phyloP scores from a whole-genome alignment of 2,888 invertebrate genomes.

The Patella pellucida region DNA sequence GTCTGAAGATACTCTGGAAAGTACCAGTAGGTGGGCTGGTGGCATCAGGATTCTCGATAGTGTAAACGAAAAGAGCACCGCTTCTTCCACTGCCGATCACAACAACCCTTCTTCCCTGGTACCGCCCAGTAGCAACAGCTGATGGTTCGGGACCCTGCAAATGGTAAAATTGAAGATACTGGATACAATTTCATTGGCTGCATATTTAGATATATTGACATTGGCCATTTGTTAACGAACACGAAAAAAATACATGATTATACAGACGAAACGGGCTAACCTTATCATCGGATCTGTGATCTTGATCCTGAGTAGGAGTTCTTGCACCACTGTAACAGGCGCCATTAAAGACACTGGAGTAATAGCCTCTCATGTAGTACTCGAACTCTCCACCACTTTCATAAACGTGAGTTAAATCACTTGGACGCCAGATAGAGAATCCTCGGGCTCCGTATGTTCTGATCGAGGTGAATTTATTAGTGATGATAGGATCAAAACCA shows the following conservation, averaged over 20 bases:
- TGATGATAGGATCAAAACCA: not conserved
- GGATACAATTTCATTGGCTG: too few relatives aligned
- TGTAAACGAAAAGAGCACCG: conserved; percentile 13
- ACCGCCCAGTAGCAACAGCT: not conserved
- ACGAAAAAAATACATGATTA: too few relatives aligned
- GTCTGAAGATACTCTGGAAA: conserved; percentile 14
- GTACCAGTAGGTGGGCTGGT: not conserved
- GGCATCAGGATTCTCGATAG: not conserved
- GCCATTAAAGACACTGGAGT: conserved; percentile 9
- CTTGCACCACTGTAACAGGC: not conserved
- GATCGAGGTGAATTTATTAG: not conserved
- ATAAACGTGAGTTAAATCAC: not conserved
- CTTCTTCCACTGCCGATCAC: not conserved
- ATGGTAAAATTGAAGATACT: too few relatives aligned
- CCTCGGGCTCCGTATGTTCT: conserved; percentile 11
- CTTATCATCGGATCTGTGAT: not conserved
- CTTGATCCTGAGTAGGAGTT: not conserved
- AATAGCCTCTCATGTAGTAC: not conserved
- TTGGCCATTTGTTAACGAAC: too few relatives aligned
- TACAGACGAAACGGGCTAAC: not conserved
- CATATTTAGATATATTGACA: too few relatives aligned
- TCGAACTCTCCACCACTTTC: conserved; percentile 16
- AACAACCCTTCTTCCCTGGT: not conserved
- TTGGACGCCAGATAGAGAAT: conserved; percentile 11
- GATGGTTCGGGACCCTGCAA: conserved; percentile 16